A percentile compares a stretch with the other conserved stretches of the same genome.
Conservation (phyloP, 1,140 invertebrate species). For the Apolygus lucorum region DNA sequence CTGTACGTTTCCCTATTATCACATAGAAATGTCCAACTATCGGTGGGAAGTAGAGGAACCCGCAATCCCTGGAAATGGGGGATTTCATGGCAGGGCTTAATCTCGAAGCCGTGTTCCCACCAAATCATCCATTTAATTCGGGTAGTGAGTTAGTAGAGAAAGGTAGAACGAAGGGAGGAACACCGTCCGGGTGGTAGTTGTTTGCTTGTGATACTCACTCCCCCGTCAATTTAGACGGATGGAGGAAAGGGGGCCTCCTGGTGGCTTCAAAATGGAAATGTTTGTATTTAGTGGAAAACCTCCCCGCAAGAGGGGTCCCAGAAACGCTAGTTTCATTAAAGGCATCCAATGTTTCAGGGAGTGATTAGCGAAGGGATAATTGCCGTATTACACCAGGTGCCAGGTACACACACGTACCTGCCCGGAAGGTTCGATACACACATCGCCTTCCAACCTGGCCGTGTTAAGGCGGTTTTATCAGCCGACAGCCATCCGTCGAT, state of each 20-base stretch:
- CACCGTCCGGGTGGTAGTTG: not conserved
- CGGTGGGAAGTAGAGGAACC: not conserved
- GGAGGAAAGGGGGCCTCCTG: not conserved
- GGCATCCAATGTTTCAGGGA: not conserved
- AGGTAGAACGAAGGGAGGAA: no score
- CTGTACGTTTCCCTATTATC: not conserved
- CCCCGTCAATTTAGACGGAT: not conserved
- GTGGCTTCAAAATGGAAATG: not conserved
- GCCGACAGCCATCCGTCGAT: no score
- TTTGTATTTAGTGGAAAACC: not conserved
- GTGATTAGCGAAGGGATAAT: not conserved
- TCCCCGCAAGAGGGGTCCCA: not conserved
- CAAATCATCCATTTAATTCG: constrained; percentile 11
- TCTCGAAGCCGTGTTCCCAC: not conserved
- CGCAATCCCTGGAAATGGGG: not conserved
- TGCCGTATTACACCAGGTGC: not conserved
- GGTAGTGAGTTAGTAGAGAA: no score
- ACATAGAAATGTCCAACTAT: constrained; percentile 16
- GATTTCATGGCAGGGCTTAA: not conserved
- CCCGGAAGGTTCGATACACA: no score
- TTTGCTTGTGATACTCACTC: constrained; percentile 2
- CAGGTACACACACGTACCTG: not conserved
- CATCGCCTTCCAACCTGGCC: no score
- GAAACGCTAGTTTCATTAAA: not conserved
- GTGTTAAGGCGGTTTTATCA: not conserved